Percentiles rank a stretch among this genome's conserved stretches.
These are phyloP conservation scores for Laticauda colubrina DNA, from an alignment of 2,113 vertebrate genomes.

Conservation along the genomic window DNA sequence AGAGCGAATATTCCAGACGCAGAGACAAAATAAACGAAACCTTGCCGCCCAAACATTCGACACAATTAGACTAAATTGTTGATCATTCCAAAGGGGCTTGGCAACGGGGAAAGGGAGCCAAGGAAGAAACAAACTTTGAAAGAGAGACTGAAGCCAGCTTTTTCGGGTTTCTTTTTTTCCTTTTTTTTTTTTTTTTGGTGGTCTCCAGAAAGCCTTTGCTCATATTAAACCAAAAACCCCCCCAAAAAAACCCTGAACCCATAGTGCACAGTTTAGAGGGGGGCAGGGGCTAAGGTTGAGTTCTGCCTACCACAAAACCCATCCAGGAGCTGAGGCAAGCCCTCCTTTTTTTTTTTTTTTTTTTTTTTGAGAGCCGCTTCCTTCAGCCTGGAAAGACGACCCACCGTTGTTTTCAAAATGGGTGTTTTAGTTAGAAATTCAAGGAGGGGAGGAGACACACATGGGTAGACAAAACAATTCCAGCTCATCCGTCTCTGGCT, in stretches of 20 bases:
- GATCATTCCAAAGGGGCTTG: conserved; percentile 64
- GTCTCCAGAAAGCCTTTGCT: conserved; percentile 43
- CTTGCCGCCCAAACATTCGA: conserved; percentile 63
- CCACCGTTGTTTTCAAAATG: not conserved
- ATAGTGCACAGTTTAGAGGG: not conserved
- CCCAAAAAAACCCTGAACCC: not conserved
- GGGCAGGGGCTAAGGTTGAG: not conserved
- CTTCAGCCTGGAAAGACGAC: not conserved
- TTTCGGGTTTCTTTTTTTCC: not conserved
- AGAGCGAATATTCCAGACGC: conserved; percentile 60
- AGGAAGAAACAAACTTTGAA: conserved; percentile 62
- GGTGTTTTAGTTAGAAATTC: not conserved
- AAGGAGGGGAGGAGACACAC: not conserved
- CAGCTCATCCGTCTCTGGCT: not conserved
- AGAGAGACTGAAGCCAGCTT: conserved; percentile 39
- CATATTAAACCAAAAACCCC: not conserved
- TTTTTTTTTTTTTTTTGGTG: not conserved
- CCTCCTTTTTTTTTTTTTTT: not conserved
- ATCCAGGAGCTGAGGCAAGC: not conserved
- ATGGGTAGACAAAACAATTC: not conserved
- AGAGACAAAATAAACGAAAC: conserved; percentile 68
- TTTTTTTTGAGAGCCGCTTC: not conserved
- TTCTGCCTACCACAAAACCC: not conserved
- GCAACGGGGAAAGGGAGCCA: conserved; percentile 45
- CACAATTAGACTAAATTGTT: conserved; percentile 71